Evolutionary conservation across 2,113 vertebrate species (phyloP).

Genomic region (Pontoporia blainvillei): DNA sequence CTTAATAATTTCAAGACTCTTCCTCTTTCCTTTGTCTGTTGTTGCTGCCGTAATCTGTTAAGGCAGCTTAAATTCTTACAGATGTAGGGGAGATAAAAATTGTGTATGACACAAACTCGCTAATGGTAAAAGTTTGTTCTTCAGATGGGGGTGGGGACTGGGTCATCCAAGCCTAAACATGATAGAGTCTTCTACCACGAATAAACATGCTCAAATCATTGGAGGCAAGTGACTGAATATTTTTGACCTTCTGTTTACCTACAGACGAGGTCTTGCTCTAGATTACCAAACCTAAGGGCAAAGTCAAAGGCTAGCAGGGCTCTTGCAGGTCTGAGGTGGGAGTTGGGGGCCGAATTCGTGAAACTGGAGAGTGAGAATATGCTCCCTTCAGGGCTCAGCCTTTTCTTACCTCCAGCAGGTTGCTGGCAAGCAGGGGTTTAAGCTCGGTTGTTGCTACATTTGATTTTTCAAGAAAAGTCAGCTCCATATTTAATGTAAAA

Average conservation of each 20-base stretch:
- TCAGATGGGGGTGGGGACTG: not conserved
- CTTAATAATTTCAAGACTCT: constrained; percentile 11
- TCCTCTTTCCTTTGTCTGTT: not conserved
- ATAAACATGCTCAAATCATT: not conserved
- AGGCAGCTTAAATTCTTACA: not conserved
- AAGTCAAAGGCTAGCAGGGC: not conserved
- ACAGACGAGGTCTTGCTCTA: not conserved
- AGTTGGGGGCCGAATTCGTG: not conserved
- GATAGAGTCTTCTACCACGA: not conserved
- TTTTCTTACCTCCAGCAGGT: not conserved
- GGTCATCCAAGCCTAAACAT: not conserved
- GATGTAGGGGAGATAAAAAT: not conserved
- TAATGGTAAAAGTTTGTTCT: not conserved
- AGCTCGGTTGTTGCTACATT: not conserved
- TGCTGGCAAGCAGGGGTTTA: not conserved
- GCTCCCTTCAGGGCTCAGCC: not conserved
- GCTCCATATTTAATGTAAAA: not conserved
- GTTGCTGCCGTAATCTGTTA: not conserved
- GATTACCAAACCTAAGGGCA: not conserved
- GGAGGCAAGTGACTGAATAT: not conserved
- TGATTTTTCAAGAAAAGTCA: constrained; percentile 10
- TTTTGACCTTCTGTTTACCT: not conserved
- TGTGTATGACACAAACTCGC: not conserved
- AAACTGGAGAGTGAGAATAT: not conserved
- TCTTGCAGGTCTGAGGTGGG: not conserved